Conservation (phyloP, 2,888 invertebrate genomes). For the Linhomoeus sp. region DNA sequence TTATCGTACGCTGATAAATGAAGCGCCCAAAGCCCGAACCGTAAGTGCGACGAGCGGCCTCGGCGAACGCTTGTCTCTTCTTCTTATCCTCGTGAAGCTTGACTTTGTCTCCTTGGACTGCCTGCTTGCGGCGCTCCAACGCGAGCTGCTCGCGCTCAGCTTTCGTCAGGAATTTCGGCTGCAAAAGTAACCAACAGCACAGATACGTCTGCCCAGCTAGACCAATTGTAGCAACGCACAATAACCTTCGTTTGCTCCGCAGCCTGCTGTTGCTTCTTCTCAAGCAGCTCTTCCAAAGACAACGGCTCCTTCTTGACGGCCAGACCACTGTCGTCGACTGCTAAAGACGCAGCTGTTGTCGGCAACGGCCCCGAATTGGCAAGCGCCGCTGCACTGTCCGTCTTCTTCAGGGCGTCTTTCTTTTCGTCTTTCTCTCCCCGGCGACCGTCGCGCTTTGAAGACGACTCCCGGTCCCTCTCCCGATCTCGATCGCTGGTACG, state of each 20-base stretch:
- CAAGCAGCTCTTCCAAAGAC: conserved; percentile 79
- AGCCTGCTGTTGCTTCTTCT: conserved; percentile 87
- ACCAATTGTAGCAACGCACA: conserved; percentile 3
- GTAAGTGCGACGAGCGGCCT: conserved; percentile 23
- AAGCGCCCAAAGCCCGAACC: neutral
- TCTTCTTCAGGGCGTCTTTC: neutral
- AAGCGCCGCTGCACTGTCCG: neutral
- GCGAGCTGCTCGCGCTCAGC: conserved; percentile 81
- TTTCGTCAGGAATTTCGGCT: conserved; percentile 85
- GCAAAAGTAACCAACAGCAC: conserved; percentile 10
- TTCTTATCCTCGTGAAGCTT: conserved; percentile 48
- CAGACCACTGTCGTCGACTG: neutral
- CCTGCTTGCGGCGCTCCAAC: conserved; percentile 62
- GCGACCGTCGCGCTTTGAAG: neutral
- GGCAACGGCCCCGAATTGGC: too few species aligned
- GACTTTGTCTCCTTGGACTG: conserved; percentile 56
- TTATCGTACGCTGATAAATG: too few species aligned
- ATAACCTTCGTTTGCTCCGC: conserved; percentile 64
- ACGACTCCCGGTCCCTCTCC: neutral
- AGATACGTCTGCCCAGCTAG: neutral
- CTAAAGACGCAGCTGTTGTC: too few species aligned
- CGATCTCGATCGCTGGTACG: neutral
- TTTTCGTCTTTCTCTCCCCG: neutral
- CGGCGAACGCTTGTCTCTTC: conserved; percentile 38
- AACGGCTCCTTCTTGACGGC: conserved; percentile 48